A percentile compares a stretch with the other conserved stretches of the same genome.
Evolutionary conservation across 2,113 vertebrate species (phyloP).

Genomic region (Hippocampus mohnikei): DNA sequence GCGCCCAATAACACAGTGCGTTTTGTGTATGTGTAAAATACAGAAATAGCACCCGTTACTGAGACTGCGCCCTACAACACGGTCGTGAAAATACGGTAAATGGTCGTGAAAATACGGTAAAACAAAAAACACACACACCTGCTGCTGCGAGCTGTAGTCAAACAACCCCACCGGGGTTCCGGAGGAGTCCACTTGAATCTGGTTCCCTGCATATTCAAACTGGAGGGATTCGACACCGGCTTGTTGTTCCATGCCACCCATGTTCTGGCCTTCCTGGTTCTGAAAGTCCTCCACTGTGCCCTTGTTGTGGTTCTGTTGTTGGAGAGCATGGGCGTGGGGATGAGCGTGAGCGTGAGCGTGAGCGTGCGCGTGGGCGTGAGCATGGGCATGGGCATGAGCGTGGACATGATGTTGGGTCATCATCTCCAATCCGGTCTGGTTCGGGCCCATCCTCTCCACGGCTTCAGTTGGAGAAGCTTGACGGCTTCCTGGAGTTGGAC

Average conservation of each 20-base stretch:
- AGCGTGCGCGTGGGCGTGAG: conserved; percentile 45
- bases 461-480: conserved; percentile 95
- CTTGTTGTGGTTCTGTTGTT: conserved; percentile 83
- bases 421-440: conserved; percentile 82
- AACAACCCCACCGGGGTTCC: conserved; percentile 91
- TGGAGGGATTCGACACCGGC: conserved; percentile 91
- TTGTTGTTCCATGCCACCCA: conserved; percentile 95
- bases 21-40: no score
- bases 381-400: conserved; percentile 52
- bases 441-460: conserved; percentile 87
- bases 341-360: conserved; percentile 35
- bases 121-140: conserved; percentile 76
- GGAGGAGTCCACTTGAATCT: conserved; percentile 95
- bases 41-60: no score
- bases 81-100: no score
- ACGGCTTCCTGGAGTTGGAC: conserved; percentile 92
- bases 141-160: conserved; percentile 96
- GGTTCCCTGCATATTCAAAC: conserved; percentile 95
- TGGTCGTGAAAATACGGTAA: no score
- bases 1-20: no score
- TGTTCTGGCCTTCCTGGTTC: conserved; percentile 87
- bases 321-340: conserved; percentile 7
- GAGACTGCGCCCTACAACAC: no score
- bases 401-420: conserved; percentile 75
- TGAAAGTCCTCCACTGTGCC: conserved; percentile 88